Base-by-base conservation (phyloP, 2,113 vertebrate species). In the Grammomys dolichurus region DNA sequence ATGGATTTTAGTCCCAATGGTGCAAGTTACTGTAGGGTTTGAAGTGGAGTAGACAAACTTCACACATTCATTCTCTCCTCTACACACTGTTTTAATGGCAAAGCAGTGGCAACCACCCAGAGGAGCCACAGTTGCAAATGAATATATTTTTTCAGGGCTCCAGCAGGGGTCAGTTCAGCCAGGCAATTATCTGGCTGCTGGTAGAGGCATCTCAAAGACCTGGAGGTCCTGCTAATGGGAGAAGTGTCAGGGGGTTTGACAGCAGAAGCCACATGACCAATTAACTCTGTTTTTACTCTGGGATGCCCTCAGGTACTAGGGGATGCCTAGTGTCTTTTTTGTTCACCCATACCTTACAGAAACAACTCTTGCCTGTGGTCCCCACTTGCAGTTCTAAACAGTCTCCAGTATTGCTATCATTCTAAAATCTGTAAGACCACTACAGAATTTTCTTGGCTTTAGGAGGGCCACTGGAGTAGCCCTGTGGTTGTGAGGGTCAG, bases 141-240 rank as follows among this genome's bases (percentile, higher is more conserved):
- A 80, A 56, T 56, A 80, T 67, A 24, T 69, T 51, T 95, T 20
- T 58, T 26, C 13, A 14, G 69, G 73, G 40, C 9, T 58, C 81
- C 89, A 82, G 73, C 11, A 89, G 92, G 56, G 26, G 84, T 87
- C 78, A 60, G 69, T 36, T 51, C 51, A 76, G n/a, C 14, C 54
- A 86, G 43, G 77, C 24, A 72, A 87, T 78, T 54, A 78, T 10
- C 60, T 72, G 56, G 73, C 63, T 73, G 73, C 31, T 17, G 43
- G 19, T 2, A 3, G 14, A 46, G 43, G 31, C 13, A n/a, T n/a
- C 70, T 90, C 54, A 14, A 82, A 89, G 84, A 70, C 14, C 1
- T 1, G 1, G 13, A 91, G 76, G 67, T 95, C 33, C 56, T 67
- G 24, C 10, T 70, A 51, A 89, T 2, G 43, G 69, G 65, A 93